Base-by-base conservation (phyloP, 37 sponge, comb jelly and placozoan genomes). In the Corticium candelabrum region DNA sequence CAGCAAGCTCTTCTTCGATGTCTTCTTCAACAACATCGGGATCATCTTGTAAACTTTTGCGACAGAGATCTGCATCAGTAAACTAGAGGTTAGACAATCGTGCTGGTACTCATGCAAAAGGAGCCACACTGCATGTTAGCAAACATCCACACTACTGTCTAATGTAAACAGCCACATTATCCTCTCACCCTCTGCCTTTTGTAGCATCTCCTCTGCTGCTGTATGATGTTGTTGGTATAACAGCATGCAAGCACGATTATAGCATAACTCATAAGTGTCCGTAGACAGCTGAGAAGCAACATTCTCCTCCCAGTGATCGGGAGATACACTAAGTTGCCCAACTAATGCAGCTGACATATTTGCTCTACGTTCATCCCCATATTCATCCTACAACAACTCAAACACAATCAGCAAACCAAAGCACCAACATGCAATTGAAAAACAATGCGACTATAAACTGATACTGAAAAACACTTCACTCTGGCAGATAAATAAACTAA, bases 201-300 rank as follows among this genome's bases (percentile, higher is more conserved):
- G 38, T 34, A 86, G 39, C 36, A 81, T 39, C 29, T 37, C 33
- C 50, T 77, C 70, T 0, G 90, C 94, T 11, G 82, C 80, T 15
- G 76, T 67, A 1, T 33, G 21, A 3, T 80, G 73, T 41, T 69
- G 68, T 2, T 34, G 57, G 76, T 2, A 38, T 11, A 4, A 79
- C 50, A 37, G 88, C 67, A 40, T 70, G 70, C 87, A 89, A 34
- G 92, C 92, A 21, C 78, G n/a, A 77, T 95, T 95, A 82, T 85
- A 95, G 80, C 86, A 81, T 72, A 92, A 84, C 40, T 95, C 96
- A 75, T 91, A 88, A 2, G 85, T 94, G 37, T 82, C 86, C 0
- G 36, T 37, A 29, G 35, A 34, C 5, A 70, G 29, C 4, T 4
- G 29, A 4, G 31, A 15, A 29, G 73, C 73, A 32, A 4, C 33